A percentile compares a stretch with the other conserved stretches of the same genome.
Conservation (phyloP, 92 coral and sea anemone genomes). For the Epizoanthus rinbou region DNA sequence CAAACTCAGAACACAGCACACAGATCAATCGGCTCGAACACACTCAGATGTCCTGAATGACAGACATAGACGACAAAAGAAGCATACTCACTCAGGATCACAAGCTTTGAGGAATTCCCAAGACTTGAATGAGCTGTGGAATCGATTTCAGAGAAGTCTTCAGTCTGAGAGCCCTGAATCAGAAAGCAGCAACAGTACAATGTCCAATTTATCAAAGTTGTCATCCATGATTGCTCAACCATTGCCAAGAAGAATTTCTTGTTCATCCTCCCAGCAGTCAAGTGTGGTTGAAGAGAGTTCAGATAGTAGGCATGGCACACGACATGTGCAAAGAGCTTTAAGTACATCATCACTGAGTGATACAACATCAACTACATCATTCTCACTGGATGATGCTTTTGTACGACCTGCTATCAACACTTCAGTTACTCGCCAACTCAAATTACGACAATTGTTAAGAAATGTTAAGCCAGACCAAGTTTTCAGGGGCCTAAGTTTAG, state of each 20-base stretch:
- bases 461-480: slow-evolving; percentile 54
- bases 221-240: slow-evolving; percentile 73
- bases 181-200: slow-evolving; percentile 51
- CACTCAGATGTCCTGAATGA: slow-evolving; percentile 24
- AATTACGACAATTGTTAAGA: slow-evolving; percentile 67
- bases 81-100: slow-evolving; percentile 29
- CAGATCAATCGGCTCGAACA: not conserved
- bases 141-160: slow-evolving; percentile 70
- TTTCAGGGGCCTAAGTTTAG: slow-evolving; percentile 25
- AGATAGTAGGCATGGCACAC: slow-evolving; percentile 21
- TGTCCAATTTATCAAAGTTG: slow-evolving; percentile 68
- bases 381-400: slow-evolving; percentile 65
- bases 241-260: slow-evolving; percentile 47
- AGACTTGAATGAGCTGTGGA: slow-evolving; percentile 77
- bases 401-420: slow-evolving; percentile 51
- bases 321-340: slow-evolving; percentile 45
- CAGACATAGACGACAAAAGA: slow-evolving; percentile 39
- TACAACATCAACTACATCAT: slow-evolving; percentile 52
- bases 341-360: slow-evolving; percentile 64
- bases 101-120: slow-evolving; percentile 40
- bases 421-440: slow-evolving; percentile 68
- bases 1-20: not conserved
- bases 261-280: slow-evolving; percentile 47
- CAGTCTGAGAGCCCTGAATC: slow-evolving; percentile 52
- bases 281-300: slow-evolving; percentile 41